A percentile compares a stretch with the other conserved stretches of the same genome.
Evolutionary conservation across 2,888 invertebrate genomes (phyloP).

Genomic region (Osedax frankpressi): DNA sequence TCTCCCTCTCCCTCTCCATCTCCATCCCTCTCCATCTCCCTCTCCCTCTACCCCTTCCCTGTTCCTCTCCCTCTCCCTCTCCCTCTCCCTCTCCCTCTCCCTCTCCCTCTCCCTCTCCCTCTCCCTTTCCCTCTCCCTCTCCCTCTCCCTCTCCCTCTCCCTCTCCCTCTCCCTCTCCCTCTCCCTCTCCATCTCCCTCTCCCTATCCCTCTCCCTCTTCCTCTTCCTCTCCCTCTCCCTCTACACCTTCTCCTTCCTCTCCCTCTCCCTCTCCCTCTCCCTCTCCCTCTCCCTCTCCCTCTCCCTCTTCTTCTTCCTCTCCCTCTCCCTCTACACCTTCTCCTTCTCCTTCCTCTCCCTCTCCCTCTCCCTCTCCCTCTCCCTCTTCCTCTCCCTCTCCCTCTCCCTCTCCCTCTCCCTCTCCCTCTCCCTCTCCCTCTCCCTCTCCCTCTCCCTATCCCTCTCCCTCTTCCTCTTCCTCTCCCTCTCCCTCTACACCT

Average conservation of each 20-base stretch:
- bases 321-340: neutral
- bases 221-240: neutral
- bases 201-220: neutral
- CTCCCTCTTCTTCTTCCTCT: neutral
- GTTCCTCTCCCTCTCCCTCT: neutral
- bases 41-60: neutral
- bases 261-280: constrained; percentile 1
- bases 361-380: constrained; percentile 2
- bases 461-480: neutral
- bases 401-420: neutral
- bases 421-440: neutral
- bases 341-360: neutral
- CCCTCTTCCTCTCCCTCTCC: neutral
- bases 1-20: neutral
- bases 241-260: constrained; percentile 1
- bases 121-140: constrained; percentile 1
- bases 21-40: neutral
- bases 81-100: neutral
- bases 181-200: neutral
- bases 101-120: constrained; percentile 2
- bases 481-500: constrained; percentile 10
- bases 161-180: neutral
- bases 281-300: neutral
- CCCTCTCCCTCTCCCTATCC: neutral
- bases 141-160: constrained; percentile 1